Percentiles rank a stretch among this genome's conserved stretches.
phyloP scores from a whole-genome alignment of 2,797 vertebrate genomes.

The Eutrigla gurnardus region DNA sequence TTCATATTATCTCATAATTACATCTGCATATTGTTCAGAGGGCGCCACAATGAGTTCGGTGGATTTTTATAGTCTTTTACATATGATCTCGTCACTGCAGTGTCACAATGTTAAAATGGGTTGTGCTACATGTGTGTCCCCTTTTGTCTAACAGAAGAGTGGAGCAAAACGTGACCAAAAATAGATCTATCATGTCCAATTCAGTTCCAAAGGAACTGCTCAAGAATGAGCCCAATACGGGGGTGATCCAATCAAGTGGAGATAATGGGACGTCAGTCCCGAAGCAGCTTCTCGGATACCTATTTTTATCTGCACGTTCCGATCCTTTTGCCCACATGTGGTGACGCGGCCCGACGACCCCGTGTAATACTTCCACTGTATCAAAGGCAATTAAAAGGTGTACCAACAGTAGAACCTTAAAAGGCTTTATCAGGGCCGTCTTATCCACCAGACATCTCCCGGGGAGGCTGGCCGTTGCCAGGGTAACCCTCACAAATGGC shows the following conservation, averaged over 20 bases:
- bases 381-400: constrained; percentile 83
- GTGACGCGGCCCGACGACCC: constrained; percentile 35
- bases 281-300: constrained; percentile 39
- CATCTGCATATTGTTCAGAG: not conserved
- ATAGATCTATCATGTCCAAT: constrained; percentile 38
- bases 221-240: constrained; percentile 43
- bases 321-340: constrained; percentile 51
- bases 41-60: not conserved
- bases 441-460: constrained; percentile 89
- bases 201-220: constrained; percentile 52
- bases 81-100: constrained; percentile 22
- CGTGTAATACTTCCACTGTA: constrained; percentile 71
- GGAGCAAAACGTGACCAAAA: constrained; percentile 30
- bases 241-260: constrained; percentile 59
- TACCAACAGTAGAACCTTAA: constrained; percentile 84
- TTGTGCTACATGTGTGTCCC: not conserved
- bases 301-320: constrained; percentile 51
- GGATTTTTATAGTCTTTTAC: constrained; percentile 3
- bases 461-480: constrained; percentile 91
- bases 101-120: constrained; percentile 33
- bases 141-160: constrained; percentile 19
- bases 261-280: constrained; percentile 52
- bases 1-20: constrained; percentile 24
- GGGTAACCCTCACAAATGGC: constrained; percentile 93
- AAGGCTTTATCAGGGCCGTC: constrained; percentile 86